A percentile compares a stretch with the other conserved stretches of the same genome.
phyloP scores from a whole-genome alignment of 2,888 invertebrate genomes.

The Himalopsyche kuldschensis region DNA sequence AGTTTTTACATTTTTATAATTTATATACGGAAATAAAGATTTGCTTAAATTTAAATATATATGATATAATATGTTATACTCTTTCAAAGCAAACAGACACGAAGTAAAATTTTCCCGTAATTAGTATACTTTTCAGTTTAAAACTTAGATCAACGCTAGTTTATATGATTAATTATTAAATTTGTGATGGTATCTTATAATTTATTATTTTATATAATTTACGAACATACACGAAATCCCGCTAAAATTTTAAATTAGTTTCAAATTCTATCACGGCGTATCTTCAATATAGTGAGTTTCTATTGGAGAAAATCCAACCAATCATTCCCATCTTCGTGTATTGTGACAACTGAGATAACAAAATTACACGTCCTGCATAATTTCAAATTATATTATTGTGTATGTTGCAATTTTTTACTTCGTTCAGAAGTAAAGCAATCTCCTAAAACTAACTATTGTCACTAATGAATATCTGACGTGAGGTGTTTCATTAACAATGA shows the following conservation, averaged over 20 bases:
- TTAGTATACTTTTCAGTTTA: no score
- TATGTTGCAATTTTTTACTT: neutral
- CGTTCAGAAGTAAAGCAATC: neutral
- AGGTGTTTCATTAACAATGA: neutral
- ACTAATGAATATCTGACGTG: neutral
- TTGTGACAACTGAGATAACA: slow-evolving; percentile 45
- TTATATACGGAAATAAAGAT: no score
- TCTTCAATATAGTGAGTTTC: neutral
- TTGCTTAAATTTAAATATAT: no score
- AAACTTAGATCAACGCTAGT: no score
- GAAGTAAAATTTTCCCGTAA: no score
- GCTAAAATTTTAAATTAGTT: neutral
- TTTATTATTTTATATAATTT: no score
- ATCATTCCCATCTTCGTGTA: slow-evolving; percentile 53
- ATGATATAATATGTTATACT: no score
- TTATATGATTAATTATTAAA: no score
- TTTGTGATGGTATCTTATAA: no score
- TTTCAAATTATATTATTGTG: slow-evolving; percentile 8
- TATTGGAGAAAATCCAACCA: slow-evolving; percentile 44
- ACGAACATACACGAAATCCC: neutral
- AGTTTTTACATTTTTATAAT: no score
- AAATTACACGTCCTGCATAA: slow-evolving; percentile 19
- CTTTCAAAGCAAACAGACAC: no score
- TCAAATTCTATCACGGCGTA: neutral
- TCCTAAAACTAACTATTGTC: neutral